Evolutionary conservation across 2,888 invertebrate species (phyloP).

Genomic region (Phengaris arion): DNA sequence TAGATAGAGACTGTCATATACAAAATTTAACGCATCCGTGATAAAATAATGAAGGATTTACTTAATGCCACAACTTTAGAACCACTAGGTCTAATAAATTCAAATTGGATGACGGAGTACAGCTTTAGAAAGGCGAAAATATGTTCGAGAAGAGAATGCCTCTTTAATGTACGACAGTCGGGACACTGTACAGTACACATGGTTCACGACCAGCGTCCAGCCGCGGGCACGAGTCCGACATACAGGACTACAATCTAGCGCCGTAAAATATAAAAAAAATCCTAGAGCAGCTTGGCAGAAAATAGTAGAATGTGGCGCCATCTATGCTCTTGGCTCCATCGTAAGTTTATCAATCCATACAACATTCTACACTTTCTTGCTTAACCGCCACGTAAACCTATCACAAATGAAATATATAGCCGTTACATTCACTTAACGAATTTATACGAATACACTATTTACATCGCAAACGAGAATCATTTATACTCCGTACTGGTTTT

Average conservation of each 20-base stretch:
- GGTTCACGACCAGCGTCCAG: conserved; percentile 10
- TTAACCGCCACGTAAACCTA: conserved; percentile 69
- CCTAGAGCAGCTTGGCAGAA: conserved; percentile 31
- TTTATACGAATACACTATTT: conserved; percentile 65
- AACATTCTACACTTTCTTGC: conserved; percentile 30
- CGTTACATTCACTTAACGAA: conserved; percentile 53
- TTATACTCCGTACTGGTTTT: conserved; percentile 56
- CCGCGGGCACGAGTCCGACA: conserved; percentile 35
- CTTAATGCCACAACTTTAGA: too few relatives aligned
- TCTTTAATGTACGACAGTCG: not conserved
- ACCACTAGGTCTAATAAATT: too few relatives aligned
- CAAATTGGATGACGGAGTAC: not conserved
- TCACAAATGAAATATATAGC: conserved; percentile 60
- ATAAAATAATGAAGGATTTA: not conserved
- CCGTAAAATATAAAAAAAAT: conserved; percentile 46
- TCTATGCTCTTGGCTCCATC: not conserved
- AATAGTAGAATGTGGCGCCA: conserved; percentile 26
- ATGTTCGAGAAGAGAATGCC: not conserved
- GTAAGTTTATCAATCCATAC: not conserved
- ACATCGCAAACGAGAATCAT: conserved; percentile 73
- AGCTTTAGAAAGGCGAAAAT: not conserved
- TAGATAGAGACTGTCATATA: conserved; percentile 6
- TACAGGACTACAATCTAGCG: conserved; percentile 54
- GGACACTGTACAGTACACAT: not conserved
- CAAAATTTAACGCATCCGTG: not conserved